A percentile compares a stretch with the other conserved stretches of the same genome.
These are phyloP conservation scores for Drosophila setosimentum DNA, from an alignment of 2,888 invertebrate genomes.

Conservation along the genomic window DNA sequence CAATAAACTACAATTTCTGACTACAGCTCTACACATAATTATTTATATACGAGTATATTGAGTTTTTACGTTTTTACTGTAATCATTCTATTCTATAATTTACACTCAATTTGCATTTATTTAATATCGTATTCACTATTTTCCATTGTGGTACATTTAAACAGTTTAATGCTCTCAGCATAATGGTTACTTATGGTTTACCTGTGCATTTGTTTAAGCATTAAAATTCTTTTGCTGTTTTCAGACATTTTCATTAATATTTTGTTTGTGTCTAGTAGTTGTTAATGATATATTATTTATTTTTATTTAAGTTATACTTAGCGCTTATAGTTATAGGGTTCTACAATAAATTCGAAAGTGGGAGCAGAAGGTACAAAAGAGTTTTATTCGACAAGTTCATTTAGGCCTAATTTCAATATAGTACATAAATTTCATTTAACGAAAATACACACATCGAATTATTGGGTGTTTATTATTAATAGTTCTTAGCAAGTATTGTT, in stretches of 20 bases:
- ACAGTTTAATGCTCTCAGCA: constrained; percentile 74
- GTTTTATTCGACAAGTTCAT: constrained; percentile 37
- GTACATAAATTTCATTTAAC: constrained; percentile 9
- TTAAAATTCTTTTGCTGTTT: constrained; percentile 36
- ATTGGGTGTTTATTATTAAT: constrained; percentile 12
- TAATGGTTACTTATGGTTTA: constrained; percentile 56
- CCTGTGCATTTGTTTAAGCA: constrained; percentile 43
- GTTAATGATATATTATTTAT: constrained; percentile 13
- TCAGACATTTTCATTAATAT: constrained; percentile 39
- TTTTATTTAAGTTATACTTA: constrained; percentile 66
- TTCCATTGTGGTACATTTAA: constrained; percentile 40
- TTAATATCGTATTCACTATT: constrained; percentile 9
- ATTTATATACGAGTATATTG: constrained; percentile 24
- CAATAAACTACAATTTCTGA: constrained; percentile 64
- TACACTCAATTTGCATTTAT: constrained; percentile 43
- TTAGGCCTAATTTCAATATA: constrained; percentile 15
- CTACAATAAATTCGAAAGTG: constrained; percentile 74
- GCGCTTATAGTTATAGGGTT: constrained; percentile 47
- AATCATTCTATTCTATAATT: constrained; percentile 25
- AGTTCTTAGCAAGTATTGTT: constrained; percentile 13
- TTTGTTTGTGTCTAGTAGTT: constrained; percentile 16
- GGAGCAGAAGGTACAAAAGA: constrained; percentile 79
- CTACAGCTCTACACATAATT: constrained; percentile 49
- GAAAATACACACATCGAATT: constrained; percentile 11
- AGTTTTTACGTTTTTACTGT: constrained; percentile 4